phyloP scores from a whole-genome alignment of 1,140 invertebrate genomes.

The Zaprionus ornatus region DNA sequence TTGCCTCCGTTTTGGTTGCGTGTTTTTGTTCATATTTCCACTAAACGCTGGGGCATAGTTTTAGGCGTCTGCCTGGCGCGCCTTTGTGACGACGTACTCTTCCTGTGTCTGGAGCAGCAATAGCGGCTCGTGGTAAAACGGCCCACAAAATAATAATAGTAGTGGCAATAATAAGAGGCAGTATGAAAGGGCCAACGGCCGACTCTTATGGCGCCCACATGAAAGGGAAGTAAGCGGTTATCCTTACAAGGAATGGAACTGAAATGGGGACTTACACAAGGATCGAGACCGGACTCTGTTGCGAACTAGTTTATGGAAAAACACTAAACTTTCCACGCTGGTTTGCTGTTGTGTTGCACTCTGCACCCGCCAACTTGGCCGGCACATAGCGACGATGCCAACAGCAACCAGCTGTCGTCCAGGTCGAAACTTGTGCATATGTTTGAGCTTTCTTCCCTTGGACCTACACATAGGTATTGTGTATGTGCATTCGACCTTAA shows the following conservation, averaged over 20 bases:
- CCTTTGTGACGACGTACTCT: slow-evolving; percentile 76
- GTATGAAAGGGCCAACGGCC: slow-evolving; percentile 62
- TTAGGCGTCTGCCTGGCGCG: slow-evolving; percentile 76
- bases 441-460: slow-evolving; percentile 24
- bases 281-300: slow-evolving; percentile 10
- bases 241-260: neutral
- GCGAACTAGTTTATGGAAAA: slow-evolving; percentile 71
- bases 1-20: slow-evolving; percentile 43
- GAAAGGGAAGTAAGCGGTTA: slow-evolving; percentile 30
- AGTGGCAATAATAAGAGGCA: slow-evolving; percentile 67
- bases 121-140: slow-evolving; percentile 23
- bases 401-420: slow-evolving; percentile 22
- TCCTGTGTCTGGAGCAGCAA: slow-evolving; percentile 55
- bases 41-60: slow-evolving; percentile 79
- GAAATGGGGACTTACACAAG: neutral
- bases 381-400: neutral
- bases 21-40: slow-evolving; percentile 73
- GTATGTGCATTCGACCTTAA: slow-evolving; percentile 71
- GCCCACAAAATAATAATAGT: slow-evolving; percentile 71
- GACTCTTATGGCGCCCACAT: slow-evolving; percentile 51
- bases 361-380: neutral
- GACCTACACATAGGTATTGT: slow-evolving; percentile 45
- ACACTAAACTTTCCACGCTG: slow-evolving; percentile 60
- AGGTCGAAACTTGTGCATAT: slow-evolving; percentile 14
- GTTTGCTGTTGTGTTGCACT: slow-evolving; percentile 43